Conservation (phyloP, 2,888 invertebrate genomes). For the Mythimna impura region DNA sequence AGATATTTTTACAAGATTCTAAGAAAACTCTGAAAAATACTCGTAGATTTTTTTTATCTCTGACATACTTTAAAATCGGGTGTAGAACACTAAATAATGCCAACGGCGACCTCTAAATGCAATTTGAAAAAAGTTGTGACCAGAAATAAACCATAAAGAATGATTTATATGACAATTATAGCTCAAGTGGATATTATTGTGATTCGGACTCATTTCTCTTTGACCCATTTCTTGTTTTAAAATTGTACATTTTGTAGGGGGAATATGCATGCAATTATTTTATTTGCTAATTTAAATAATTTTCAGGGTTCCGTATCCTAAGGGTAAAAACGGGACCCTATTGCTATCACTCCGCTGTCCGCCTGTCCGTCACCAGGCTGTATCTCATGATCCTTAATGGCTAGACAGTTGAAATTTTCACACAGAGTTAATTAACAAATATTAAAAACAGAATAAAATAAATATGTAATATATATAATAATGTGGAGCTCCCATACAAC, state of each 20-base stretch:
- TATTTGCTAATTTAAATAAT: too few species aligned
- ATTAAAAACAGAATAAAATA: too few species aligned
- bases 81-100: background rate
- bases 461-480: too few species aligned
- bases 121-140: background rate
- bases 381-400: too few species aligned
- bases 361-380: too few species aligned
- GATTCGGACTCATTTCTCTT: background rate
- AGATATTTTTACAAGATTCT: constrained; percentile 5
- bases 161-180: constrained; percentile 8
- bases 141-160: background rate
- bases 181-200: background rate
- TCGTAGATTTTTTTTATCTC: background rate
- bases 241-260: background rate
- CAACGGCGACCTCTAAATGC: background rate
- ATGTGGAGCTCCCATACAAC: too few species aligned
- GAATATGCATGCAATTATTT: too few species aligned
- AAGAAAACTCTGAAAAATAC: constrained; percentile 5
- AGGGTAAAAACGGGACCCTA: too few species aligned
- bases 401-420: too few species aligned
- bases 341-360: too few species aligned
- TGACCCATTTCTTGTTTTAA: constrained; percentile 11
- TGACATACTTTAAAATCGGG: background rate
- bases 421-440: too few species aligned
- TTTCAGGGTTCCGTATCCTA: too few species aligned